These are phyloP conservation scores for Magallana ariakensis DNA, from an alignment of 1,140 invertebrate species.

Conservation along the genomic window DNA sequence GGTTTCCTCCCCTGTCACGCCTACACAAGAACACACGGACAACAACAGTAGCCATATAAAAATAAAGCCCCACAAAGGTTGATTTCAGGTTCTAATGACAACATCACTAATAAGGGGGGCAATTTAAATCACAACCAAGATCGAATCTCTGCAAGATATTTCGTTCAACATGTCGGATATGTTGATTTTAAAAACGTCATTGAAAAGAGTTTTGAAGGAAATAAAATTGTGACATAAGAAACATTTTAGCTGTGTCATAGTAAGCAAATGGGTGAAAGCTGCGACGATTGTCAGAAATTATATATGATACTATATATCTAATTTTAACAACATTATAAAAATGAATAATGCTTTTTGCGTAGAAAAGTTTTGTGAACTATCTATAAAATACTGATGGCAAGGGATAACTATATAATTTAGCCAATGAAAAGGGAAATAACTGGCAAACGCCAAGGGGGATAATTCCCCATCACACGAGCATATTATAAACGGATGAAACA, in stretches of 20 bases:
- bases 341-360: slow-evolving; percentile 29
- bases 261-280: neutral
- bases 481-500: neutral
- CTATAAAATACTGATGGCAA: neutral
- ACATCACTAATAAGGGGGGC: slow-evolving; percentile 3
- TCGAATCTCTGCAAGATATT: slow-evolving; percentile 38
- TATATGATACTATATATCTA: neutral
- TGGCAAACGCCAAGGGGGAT: no score
- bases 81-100: slow-evolving; percentile 13
- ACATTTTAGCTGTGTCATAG: neutral
- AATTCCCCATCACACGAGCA: no score
- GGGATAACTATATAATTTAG: neutral
- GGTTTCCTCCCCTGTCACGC: neutral
- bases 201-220: neutral
- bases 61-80: slow-evolving; percentile 36
- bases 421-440: neutral
- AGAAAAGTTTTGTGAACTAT: slow-evolving; percentile 10
- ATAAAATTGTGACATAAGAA: neutral
- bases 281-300: slow-evolving; percentile 28
- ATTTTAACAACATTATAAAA: slow-evolving; percentile 24
- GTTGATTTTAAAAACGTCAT: slow-evolving; percentile 13
- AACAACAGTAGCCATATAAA: slow-evolving; percentile 28
- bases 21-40: neutral
- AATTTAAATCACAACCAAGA: slow-evolving; percentile 34
- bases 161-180: slow-evolving; percentile 31